phyloP scores from a whole-genome alignment of 2,888 invertebrate genomes.

The Aphidoletes aphidimyza region DNA sequence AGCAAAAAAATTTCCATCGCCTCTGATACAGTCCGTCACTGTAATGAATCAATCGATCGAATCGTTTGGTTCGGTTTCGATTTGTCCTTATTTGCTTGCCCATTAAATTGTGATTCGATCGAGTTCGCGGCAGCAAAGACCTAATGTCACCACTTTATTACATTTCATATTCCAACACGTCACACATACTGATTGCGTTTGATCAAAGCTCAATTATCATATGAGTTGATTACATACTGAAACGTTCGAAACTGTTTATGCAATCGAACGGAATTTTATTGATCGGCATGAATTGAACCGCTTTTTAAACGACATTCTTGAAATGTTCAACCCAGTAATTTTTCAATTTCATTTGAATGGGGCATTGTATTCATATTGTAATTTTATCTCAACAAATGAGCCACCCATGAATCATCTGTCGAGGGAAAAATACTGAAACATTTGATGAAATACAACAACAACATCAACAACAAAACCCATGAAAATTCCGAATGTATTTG shows the following conservation, averaged over 20 bases:
- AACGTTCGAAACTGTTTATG: not conserved
- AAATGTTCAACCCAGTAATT: too few relatives aligned
- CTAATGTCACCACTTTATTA: slow-evolving; percentile 13
- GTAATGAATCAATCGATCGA: slow-evolving; percentile 2
- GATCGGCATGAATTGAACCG: not conserved
- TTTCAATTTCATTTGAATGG: too few relatives aligned
- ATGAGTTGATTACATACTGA: not conserved
- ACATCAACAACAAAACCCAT: too few relatives aligned
- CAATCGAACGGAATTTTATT: not conserved
- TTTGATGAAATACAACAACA: too few relatives aligned
- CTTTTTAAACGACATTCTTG: too few relatives aligned
- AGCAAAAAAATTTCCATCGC: slow-evolving; percentile 10
- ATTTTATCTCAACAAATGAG: too few relatives aligned
- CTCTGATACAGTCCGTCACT: too few relatives aligned
- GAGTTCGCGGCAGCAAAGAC: slow-evolving; percentile 5
- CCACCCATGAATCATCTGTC: too few relatives aligned
- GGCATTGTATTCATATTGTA: too few relatives aligned
- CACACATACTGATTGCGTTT: not conserved
- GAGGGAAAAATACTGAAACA: too few relatives aligned
- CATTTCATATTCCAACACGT: not conserved
- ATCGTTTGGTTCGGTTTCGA: not conserved
- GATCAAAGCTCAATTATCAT: not conserved
- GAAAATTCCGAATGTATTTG: not conserved
- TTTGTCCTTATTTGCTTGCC: too few relatives aligned
- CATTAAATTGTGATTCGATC: not conserved